phyloP scores from a whole-genome alignment of 2,888 invertebrate genomes.

The Sinotaia quadrata region DNA sequence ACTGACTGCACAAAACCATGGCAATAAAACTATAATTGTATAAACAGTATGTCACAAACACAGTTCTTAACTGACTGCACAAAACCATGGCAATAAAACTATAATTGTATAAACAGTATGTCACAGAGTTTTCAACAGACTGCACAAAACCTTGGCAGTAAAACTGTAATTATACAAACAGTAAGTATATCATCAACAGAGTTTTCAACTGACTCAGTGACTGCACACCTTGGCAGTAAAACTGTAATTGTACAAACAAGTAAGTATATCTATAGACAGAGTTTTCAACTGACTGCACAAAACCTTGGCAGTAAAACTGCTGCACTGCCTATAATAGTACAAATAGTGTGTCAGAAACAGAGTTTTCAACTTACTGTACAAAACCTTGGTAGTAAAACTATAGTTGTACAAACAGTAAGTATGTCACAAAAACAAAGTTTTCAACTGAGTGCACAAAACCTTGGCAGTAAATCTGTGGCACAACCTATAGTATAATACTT shows the following conservation, averaged over 20 bases:
- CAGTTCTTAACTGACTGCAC: too few species aligned
- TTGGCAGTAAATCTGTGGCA: slow-evolving; percentile 50
- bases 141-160: too few species aligned
- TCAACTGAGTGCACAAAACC: slow-evolving; percentile 48
- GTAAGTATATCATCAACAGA: too few species aligned
- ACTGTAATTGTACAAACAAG: too few species aligned
- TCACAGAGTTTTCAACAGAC: too few species aligned
- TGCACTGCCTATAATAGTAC: slow-evolving; percentile 63
- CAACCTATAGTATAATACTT: too few species aligned
- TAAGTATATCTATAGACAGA: too few species aligned
- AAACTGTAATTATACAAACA: too few species aligned
- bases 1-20: slow-evolving; percentile 74
- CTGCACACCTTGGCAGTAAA: too few species aligned
- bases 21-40: slow-evolving; percentile 66
- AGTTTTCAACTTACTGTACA: slow-evolving; percentile 40
- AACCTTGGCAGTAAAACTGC: slow-evolving; percentile 67
- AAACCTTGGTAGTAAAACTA: slow-evolving; percentile 66
- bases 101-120: neutral
- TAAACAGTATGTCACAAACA: neutral
- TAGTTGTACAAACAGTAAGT: too few species aligned
- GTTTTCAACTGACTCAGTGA: too few species aligned
- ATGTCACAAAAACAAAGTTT: slow-evolving; percentile 16
- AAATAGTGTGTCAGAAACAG: slow-evolving; percentile 22
- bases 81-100: too few species aligned
- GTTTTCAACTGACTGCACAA: slow-evolving; percentile 76